Conservation (phyloP, 2,113 vertebrate species). For the Polypterus bichir region DNA sequence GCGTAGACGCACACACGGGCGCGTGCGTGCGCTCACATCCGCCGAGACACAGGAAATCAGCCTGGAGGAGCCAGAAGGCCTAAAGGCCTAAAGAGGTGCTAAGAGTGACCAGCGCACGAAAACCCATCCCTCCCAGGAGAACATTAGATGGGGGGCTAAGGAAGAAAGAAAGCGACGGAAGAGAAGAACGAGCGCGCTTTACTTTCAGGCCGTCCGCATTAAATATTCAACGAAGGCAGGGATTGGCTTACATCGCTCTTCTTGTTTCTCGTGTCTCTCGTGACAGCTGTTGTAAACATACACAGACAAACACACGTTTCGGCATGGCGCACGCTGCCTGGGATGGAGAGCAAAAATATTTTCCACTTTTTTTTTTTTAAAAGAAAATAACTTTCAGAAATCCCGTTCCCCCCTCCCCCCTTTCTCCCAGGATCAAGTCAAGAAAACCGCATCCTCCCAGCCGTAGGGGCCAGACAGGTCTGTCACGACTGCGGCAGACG, state of each 20-base stretch:
- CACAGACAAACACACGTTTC: slow-evolving; percentile 67
- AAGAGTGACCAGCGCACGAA: slow-evolving; percentile 52
- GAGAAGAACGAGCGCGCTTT: slow-evolving; percentile 60
- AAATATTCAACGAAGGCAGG: slow-evolving; percentile 70
- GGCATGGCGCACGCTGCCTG: slow-evolving; percentile 33
- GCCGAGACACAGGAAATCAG: slow-evolving; percentile 70
- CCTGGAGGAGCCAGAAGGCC: slow-evolving; percentile 55
- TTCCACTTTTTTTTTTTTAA: slow-evolving; percentile 20
- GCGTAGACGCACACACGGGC: too few relatives aligned
- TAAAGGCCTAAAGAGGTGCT: slow-evolving; percentile 61
- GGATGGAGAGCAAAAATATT: slow-evolving; percentile 36
- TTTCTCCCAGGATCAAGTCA: too few relatives aligned
- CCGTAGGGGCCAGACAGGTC: too few relatives aligned
- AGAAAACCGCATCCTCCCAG: too few relatives aligned
- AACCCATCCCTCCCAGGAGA: slow-evolving; percentile 67
- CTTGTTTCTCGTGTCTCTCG: slow-evolving; percentile 78
- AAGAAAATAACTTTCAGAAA: slow-evolving; percentile 14
- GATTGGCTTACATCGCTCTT: slow-evolving; percentile 72
- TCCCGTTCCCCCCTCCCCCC: too few relatives aligned
- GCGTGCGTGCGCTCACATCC: too few relatives aligned
- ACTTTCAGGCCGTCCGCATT: slow-evolving; percentile 61
- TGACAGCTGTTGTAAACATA: slow-evolving; percentile 85
- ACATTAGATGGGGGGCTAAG: slow-evolving; percentile 46
- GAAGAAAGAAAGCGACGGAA: slow-evolving; percentile 56
- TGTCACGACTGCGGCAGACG: too few relatives aligned